Conservation (phyloP, 2,797 vertebrate genomes). For the Centropyge bicolor region DNA sequence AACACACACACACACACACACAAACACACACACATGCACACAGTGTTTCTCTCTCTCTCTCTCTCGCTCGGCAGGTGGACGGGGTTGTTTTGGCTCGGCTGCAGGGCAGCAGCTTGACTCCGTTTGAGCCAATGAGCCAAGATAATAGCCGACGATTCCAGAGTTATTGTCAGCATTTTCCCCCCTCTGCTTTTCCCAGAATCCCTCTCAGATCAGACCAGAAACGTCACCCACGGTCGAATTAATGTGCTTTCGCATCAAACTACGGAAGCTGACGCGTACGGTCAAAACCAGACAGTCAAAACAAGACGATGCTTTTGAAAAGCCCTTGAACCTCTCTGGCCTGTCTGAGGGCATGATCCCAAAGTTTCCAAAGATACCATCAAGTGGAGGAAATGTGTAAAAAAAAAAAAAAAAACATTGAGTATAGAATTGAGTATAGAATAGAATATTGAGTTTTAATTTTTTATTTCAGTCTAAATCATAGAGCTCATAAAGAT, state of each 20-base stretch:
- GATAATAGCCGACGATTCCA: constrained; percentile 83
- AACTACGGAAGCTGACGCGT: constrained; percentile 23
- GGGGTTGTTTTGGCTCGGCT: constrained; percentile 81
- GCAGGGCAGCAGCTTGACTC: constrained; percentile 85
- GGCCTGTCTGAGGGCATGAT: neutral
- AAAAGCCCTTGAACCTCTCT: neutral
- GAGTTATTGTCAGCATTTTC: constrained; percentile 76
- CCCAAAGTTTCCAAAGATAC: neutral
- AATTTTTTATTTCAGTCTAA: constrained; percentile 19
- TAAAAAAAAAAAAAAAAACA: neutral
- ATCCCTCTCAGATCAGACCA: constrained; percentile 66
- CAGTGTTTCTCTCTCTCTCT: constrained; percentile 45
- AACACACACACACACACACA: constrained; percentile 40
- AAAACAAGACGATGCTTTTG: constrained; percentile 31
- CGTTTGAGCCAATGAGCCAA: constrained; percentile 84
- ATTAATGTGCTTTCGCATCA: constrained; percentile 44
- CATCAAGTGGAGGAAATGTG: neutral
- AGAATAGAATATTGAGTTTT: neutral
- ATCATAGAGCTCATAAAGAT: constrained; percentile 32
- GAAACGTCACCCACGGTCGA: constrained; percentile 54
- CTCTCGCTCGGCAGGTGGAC: constrained; percentile 83
- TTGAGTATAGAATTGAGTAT: no score
- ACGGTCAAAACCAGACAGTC: neutral
- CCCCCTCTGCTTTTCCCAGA: constrained; percentile 77
- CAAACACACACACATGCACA: constrained; percentile 28